Percentiles rank a stretch among this genome's conserved stretches.
Evolutionary conservation across 2,888 invertebrate genomes (phyloP).

Genomic region (Epistrophella euchroma): DNA sequence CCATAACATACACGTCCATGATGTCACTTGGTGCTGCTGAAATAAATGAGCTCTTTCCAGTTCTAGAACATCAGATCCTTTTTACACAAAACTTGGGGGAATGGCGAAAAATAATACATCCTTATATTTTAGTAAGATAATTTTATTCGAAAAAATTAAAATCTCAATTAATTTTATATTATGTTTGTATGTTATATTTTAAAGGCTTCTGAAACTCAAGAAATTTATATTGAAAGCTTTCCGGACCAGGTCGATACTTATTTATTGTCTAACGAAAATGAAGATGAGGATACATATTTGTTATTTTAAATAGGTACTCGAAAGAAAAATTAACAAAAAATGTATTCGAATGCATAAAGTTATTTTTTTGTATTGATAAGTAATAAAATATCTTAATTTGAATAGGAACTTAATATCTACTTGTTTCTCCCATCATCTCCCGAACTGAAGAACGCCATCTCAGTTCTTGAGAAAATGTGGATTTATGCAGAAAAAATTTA

Average conservation of each 20-base stretch:
- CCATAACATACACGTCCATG: not conserved
- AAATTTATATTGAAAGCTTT: not conserved
- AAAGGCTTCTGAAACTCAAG: not conserved
- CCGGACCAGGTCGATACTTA: not conserved
- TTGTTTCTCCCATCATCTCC: too few species aligned
- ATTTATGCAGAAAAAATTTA: too few species aligned
- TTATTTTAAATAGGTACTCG: not conserved
- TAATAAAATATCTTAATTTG: too few species aligned
- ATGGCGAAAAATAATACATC: not conserved
- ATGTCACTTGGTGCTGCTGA: not conserved
- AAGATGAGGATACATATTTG: not conserved
- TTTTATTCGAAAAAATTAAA: not conserved
- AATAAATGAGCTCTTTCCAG: not conserved
- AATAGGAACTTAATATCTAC: too few species aligned
- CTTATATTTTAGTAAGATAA: not conserved
- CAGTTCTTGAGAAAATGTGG: too few species aligned
- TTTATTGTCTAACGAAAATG: not conserved
- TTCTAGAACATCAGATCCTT: not conserved
- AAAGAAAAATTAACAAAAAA: too few species aligned
- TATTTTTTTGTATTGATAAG: too few species aligned
- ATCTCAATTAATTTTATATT: not conserved
- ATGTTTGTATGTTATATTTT: too few species aligned
- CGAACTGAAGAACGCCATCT: too few species aligned
- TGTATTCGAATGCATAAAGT: too few species aligned
- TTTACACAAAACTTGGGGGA: not conserved